Evolutionary conservation across 2,113 vertebrate species (phyloP).

Genomic region (Paramormyrops kingsleyae): DNA sequence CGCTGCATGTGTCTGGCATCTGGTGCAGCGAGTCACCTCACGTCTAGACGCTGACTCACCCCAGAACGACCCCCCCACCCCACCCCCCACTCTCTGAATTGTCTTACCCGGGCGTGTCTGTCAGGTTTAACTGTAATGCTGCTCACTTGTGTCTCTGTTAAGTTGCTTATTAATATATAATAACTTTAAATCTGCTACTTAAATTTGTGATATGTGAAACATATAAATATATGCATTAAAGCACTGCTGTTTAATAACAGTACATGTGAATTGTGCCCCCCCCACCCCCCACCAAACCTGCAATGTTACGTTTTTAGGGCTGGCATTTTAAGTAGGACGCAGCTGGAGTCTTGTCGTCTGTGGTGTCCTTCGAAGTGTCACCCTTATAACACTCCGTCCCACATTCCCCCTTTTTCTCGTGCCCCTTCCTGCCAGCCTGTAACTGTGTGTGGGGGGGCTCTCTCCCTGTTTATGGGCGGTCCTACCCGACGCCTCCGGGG

Average conservation of each 20-base stretch:
- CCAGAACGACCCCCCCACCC: background rate
- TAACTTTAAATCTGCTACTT: background rate
- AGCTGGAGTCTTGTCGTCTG: background rate
- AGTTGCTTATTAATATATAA: background rate
- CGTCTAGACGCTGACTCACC: background rate
- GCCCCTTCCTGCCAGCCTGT: background rate
- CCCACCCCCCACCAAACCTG: background rate
- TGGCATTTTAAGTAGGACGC: background rate
- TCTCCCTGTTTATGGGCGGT: background rate
- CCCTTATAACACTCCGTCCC: background rate
- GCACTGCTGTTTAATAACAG: background rate
- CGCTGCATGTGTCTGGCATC: background rate
- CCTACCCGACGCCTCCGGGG: background rate
- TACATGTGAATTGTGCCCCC: background rate
- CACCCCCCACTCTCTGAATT: background rate
- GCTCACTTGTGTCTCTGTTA: background rate
- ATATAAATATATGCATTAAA: background rate
- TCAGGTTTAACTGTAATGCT: background rate
- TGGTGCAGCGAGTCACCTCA: background rate
- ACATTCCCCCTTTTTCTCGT: background rate
- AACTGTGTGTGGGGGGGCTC: background rate
- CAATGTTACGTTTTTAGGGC: background rate
- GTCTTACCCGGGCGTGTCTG: background rate
- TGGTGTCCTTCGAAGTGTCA: background rate
- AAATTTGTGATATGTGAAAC: background rate